Evolutionary conservation across 2,888 invertebrate species (phyloP), one percentile per base, ranked within the genome.

Genomic region (Eupithecia inturbata): DNA sequence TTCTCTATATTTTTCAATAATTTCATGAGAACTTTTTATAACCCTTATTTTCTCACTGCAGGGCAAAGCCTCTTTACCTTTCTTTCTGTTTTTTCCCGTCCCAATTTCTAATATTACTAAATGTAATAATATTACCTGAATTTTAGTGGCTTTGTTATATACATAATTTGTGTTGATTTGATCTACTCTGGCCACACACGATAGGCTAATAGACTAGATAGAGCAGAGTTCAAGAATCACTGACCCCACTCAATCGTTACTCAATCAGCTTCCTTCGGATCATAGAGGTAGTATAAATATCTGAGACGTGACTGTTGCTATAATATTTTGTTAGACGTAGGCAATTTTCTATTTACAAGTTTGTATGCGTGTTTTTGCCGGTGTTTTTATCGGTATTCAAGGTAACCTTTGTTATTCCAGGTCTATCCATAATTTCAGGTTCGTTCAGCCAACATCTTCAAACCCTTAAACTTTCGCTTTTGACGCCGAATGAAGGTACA

Each of bases 181-280:
- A 31, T 62, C 62, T 31, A 31, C 62, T 31, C 39, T 6, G 26
- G 33, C 64, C 64, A 36, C 39, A 10, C 16, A 12, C 39, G 10
- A 1, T 66, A 26, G 36, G 39, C 36, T 66, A 22, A 66, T 64
- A 41, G 45, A 62, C 74, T 67, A 75, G 71, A 67, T 62, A 57
- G 67, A 85, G 84, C 82, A 83, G 79, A 81, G 85, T 87, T 85
- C 88, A 88, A 85, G 87, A 85, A 86, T 86, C 88, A 89, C 89
- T 91, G 91, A 91, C 91, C 92, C 89, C 90, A 84, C 85, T 83
- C 87, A 89, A 89, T 88, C 81, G 83, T 89, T 88, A 85, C 88
- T 86, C 87, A 89, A 89, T 88, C 84, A 83, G 78, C 85, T 87
- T 89, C 85, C 88, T 87, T 63, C 28, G 71, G 69, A 68, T 64